Percentiles rank a stretch among this genome's conserved stretches.
These are phyloP conservation scores for Sarcophaga rosellei DNA, from an alignment of 2,888 invertebrate species.

Conservation along the genomic window DNA sequence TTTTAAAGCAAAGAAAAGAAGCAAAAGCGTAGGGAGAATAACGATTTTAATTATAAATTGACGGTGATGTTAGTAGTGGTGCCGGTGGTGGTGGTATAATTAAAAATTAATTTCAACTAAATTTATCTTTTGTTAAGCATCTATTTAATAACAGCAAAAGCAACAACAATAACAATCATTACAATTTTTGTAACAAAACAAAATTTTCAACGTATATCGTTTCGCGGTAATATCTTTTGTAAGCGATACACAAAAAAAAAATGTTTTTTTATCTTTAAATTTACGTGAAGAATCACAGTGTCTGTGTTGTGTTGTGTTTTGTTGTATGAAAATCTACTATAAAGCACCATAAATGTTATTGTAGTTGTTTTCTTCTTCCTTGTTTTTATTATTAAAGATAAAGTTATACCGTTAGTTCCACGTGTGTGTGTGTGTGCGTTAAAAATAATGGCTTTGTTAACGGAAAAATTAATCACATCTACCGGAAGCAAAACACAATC, in stretches of 20 bases:
- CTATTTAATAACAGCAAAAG: background rate
- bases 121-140: background rate
- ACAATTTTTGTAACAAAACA: background rate
- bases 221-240: background rate
- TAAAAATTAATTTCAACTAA: constrained; percentile 23
- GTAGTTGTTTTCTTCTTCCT: background rate
- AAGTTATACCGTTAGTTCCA: background rate
- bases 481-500: constrained; percentile 33
- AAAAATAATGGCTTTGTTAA: constrained; percentile 47
- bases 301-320: background rate
- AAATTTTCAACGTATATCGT: background rate
- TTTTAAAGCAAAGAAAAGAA: background rate
- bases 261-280: background rate
- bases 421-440: constrained; percentile 24
- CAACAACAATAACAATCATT: background rate
- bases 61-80: background rate
- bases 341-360: constrained; percentile 21
- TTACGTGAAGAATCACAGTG: background rate
- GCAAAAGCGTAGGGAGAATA: background rate
- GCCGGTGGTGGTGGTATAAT: background rate
- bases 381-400: background rate
- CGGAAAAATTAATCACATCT: constrained; percentile 45
- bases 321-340: too few species aligned
- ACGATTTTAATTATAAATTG: constrained; percentile 3
- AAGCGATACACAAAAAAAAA: background rate